Percentiles rank a stretch among this genome's conserved stretches.
These are phyloP conservation scores for Polyodon spathula DNA, from an alignment of 2,113 vertebrate species.

Conservation along the genomic window DNA sequence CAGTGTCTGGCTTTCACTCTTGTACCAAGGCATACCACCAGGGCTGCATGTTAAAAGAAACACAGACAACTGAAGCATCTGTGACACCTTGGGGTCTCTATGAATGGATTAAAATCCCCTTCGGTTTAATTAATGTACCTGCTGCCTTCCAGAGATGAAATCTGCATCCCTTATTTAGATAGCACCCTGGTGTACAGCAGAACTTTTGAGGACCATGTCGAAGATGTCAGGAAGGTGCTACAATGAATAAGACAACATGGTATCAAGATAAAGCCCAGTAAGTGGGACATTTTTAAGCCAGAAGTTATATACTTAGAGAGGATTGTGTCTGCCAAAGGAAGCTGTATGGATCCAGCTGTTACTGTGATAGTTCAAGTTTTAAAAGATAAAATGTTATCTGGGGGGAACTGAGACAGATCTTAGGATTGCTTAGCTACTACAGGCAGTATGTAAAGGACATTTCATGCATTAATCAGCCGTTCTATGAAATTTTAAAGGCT, in stretches of 20 bases:
- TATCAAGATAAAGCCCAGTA: slow-evolving; percentile 9
- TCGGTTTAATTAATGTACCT: slow-evolving; percentile 15
- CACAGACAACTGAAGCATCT: slow-evolving; percentile 14
- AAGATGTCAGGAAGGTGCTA: no score
- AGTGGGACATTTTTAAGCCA: neutral
- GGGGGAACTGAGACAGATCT: slow-evolving; percentile 2
- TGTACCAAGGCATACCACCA: slow-evolving; percentile 11
- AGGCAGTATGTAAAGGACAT: slow-evolving; percentile 11
- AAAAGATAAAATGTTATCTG: slow-evolving; percentile 7
- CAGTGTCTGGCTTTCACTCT: slow-evolving; percentile 13
- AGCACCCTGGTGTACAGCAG: no score
- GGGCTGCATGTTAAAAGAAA: slow-evolving; percentile 10
- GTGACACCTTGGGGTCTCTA: slow-evolving; percentile 21
- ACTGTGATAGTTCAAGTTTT: neutral
- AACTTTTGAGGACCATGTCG: no score
- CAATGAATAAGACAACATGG: neutral
- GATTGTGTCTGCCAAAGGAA: slow-evolving; percentile 10
- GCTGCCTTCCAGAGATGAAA: slow-evolving; percentile 17
- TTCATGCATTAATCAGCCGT: slow-evolving; percentile 1
- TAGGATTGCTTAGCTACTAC: slow-evolving; percentile 17
- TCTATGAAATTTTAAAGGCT: slow-evolving; percentile 1
- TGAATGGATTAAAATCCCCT: slow-evolving; percentile 18
- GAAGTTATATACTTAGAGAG: slow-evolving; percentile 9
- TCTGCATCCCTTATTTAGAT: slow-evolving; percentile 6
- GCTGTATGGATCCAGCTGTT: slow-evolving; percentile 6